Evolutionary conservation across 1,140 invertebrate species (phyloP).

Genomic region (Thaumetopoea pityocampa): DNA sequence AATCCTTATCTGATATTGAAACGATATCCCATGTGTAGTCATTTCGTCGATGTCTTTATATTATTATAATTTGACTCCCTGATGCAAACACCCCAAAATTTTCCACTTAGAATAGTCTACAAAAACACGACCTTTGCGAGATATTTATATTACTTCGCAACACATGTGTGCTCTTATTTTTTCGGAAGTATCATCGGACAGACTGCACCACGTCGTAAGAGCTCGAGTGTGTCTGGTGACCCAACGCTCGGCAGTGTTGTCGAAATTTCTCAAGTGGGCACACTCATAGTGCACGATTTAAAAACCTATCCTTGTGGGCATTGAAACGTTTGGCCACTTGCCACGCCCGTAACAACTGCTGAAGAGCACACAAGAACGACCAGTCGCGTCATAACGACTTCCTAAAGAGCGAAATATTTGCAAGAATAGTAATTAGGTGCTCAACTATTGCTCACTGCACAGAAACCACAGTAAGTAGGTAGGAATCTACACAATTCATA

Average conservation of each 20-base stretch:
- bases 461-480: too few species aligned
- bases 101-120: too few species aligned
- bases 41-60: too few species aligned
- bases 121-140: too few species aligned
- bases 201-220: constrained; percentile 18
- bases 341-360: constrained; percentile 54
- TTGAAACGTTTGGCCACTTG: constrained; percentile 57
- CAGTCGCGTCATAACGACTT: constrained; percentile 27
- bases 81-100: too few species aligned
- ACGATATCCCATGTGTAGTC: too few species aligned
- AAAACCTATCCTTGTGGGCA: constrained; percentile 55
- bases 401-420: constrained; percentile 22
- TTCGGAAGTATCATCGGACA: too few species aligned
- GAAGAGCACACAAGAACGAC: constrained; percentile 31
- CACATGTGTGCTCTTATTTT: too few species aligned
- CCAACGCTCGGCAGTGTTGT: constrained; percentile 33
- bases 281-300: constrained; percentile 43
- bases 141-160: too few species aligned
- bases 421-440: not conserved
- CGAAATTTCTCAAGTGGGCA: constrained; percentile 54
- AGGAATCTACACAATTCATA: constrained; percentile 14
- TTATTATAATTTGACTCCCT: too few species aligned
- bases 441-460: not conserved
- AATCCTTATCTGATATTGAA: too few species aligned
- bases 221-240: constrained; percentile 23